These are phyloP conservation scores for Harmothoe impar DNA, from an alignment of 2,888 invertebrate genomes.

Conservation along the genomic window DNA sequence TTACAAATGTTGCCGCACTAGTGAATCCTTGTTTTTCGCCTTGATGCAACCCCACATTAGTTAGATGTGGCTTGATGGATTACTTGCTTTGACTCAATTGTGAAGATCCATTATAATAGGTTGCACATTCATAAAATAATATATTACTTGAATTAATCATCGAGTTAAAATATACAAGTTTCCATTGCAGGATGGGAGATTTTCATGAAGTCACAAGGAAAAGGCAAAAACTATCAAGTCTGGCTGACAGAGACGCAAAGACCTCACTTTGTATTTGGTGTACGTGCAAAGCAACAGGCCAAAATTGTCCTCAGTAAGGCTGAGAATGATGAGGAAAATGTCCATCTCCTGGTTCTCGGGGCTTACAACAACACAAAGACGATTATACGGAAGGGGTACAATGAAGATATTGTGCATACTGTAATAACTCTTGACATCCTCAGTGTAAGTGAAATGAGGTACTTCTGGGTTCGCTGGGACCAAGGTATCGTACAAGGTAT, in stretches of 20 bases:
- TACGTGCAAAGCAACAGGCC: not conserved
- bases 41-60: not conserved
- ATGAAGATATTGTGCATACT: not conserved
- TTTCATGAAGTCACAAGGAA: not conserved
- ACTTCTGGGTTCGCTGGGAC: not conserved
- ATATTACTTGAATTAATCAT: not conserved
- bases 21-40: no score
- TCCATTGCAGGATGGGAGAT: not conserved
- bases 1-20: no score
- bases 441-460: not conserved
- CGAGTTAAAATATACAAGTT: not conserved
- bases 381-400: not conserved
- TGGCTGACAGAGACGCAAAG: not conserved
- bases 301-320: not conserved
- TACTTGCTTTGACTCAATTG: not conserved
- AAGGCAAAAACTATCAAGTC: not conserved
- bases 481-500: not conserved
- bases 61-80: not conserved
- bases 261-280: not conserved
- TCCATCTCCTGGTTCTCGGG: not conserved
- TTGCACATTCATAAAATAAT: not conserved
- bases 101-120: not conserved
- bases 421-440: not conserved
- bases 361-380: not conserved
- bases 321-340: slow-evolving; percentile 12